Evolutionary conservation across 2,888 invertebrate species (phyloP), one percentile per base, ranked within the genome.

Genomic region (Eupeodes latifasciatus): DNA sequence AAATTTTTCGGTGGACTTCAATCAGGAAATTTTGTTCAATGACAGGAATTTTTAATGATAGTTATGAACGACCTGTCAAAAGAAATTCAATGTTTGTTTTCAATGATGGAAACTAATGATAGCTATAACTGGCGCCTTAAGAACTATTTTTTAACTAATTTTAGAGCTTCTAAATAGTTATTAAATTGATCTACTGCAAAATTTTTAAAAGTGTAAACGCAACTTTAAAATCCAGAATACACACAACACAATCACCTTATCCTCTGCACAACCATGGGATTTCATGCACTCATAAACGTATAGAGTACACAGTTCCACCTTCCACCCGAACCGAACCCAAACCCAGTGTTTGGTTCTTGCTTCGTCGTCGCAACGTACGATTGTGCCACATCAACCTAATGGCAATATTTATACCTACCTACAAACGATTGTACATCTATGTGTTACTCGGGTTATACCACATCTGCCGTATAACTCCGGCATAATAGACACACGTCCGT

Each of bases 281-380:
- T 85, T 78, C 85, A 81, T 84, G 85, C 81, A 75, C 88, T 84
- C 74, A 85, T 81, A 88, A 88, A 88, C 57, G 79, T 79, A 59
- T 79, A 82, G 66, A 75, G 27, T 69, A 85, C 78, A 59, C 75
- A 71, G 36, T 59, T 40, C 11, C 16, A 16, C 44, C 27, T 27
- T 81, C 47, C 77, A 88, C 62, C 81, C 81, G 85, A 78, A 81
- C 27, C 27, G 27, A 27, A 27, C 27, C 27, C 27, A 81, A 78
- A 81, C 57, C 78, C 55, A 59, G 55, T 77, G 49, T 44, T 47
- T 76, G 71, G 75, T 44, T 51, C 47, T 71, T 59, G 72, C 55
- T 55, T 80, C 40, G 69, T 74, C 84, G 51, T 72, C 47, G 74
- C 84, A 81, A 84, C 74, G 71, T 61, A 59, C 76, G 69, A 79